Evolutionary conservation across 2,113 vertebrate species (phyloP), one percentile per base, ranked within the genome.

Genomic region (Dipodomys stephensi): DNA sequence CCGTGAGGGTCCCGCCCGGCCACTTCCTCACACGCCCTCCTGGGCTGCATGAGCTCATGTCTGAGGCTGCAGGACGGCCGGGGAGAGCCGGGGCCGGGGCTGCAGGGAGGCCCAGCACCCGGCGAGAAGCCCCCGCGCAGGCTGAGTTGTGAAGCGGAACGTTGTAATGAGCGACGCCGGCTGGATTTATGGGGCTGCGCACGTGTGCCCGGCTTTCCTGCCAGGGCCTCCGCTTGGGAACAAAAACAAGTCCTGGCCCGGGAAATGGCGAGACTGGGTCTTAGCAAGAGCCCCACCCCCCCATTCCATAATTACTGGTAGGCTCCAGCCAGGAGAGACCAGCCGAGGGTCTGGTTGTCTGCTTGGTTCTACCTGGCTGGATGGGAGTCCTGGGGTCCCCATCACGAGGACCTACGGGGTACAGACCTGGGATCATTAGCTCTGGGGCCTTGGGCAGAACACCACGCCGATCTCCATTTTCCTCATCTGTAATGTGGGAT

Each of bases 231-330:
- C 44, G 23, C 93, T 53, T 74, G 88, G 93, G 95, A 97, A 96
- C 96, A 95, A 97, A 98, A 86, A 97, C 97, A 97, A 96, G 94
- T 25, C 88, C 92, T n/a, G 95, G 95, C 95, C 95, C 7, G 8
- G n/a, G 86, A 44, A 6, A 6, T 11, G 94, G 97, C 97, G 95
- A 88, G 96, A 93, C 97, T 91, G 87, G 92, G 96, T 95, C 96
- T 97, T 97, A 96, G 94, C 96, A 69, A 68, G 95, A 84, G 94
- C 95, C 83, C 39, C 39, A 4, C 39, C 39, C 39, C 39, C 39
- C 5, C 39, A 91, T 97, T n/a, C n/a, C 35, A 91, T 97, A 96
- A 97, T 96, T 93, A 96, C 94, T 74, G 92, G 87, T 93, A 93
- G 91, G 94, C 84, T 90, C 53, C 10, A 4, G 30, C 93, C 46